These are phyloP conservation scores for Chrysodeixis includens DNA, from an alignment of 2,888 invertebrate genomes.

Conservation along the genomic window DNA sequence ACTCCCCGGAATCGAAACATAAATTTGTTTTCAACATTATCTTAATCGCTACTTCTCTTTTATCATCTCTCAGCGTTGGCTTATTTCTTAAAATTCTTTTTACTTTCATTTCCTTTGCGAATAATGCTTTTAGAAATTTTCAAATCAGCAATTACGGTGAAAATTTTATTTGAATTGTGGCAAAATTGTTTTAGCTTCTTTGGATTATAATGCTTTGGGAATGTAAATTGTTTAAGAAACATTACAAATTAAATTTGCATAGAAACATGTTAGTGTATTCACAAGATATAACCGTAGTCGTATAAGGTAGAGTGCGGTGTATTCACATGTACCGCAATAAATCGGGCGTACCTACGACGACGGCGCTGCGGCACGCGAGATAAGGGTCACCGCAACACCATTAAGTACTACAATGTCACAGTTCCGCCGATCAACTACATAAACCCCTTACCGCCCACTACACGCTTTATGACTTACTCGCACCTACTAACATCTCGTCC, in stretches of 20 bases:
- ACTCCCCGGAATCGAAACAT: conserved; percentile 80
- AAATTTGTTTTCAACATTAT: conserved; percentile 84
- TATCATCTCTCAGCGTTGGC: conserved; percentile 71
- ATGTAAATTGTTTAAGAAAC: background rate
- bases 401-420: conserved; percentile 80
- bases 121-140: conserved; percentile 65
- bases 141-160: conserved; percentile 65
- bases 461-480: conserved; percentile 72
- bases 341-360: conserved; percentile 78
- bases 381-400: conserved; percentile 83
- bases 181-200: conserved; percentile 38
- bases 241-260: background rate
- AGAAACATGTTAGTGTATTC: background rate
- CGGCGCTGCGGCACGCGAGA: conserved; percentile 77
- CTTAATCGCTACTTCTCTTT: conserved; percentile 80
- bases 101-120: conserved; percentile 68
- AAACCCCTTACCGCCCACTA: conserved; percentile 65
- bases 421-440: conserved; percentile 71
- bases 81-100: conserved; percentile 70
- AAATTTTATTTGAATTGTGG: conserved; percentile 50
- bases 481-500: conserved; percentile 62
- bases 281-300: conserved; percentile 61
- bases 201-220: conserved; percentile 19
- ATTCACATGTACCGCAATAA: conserved; percentile 78
- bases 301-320: conserved; percentile 66